Conservation (phyloP, 2,113 vertebrate genomes). For the Cyanocitta stelleri region DNA sequence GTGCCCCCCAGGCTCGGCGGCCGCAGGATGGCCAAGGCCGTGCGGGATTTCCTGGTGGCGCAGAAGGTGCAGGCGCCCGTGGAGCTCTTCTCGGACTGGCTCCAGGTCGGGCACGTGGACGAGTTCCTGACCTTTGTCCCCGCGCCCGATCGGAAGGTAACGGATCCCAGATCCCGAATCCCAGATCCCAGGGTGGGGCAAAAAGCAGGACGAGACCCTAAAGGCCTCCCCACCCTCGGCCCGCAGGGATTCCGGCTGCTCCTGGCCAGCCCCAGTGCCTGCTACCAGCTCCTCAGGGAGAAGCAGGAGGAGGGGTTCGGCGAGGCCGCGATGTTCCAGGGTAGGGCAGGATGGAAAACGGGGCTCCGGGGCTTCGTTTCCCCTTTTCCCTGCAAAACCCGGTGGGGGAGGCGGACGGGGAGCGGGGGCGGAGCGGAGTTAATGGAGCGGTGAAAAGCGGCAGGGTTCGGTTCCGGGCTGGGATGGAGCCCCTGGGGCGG, state of each 20-base stretch:
- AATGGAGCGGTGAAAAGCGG: background rate
- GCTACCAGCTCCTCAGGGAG: conserved; percentile 77
- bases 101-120: conserved; percentile 83
- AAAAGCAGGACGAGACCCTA: background rate
- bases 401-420: accelerated
- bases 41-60: conserved; percentile 83
- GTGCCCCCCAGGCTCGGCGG: conserved; percentile 39
- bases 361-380: accelerated
- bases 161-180: accelerated
- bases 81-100: conserved; percentile 88
- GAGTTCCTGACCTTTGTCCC: conserved; percentile 93
- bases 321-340: conserved; percentile 74
- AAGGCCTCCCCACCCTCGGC: accelerated
- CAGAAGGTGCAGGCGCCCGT: conserved; percentile 85
- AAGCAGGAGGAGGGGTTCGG: conserved; percentile 76
- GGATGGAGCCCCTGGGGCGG: background rate
- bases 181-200: no score
- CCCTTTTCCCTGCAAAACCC: background rate
- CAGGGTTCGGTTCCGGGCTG: accelerated
- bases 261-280: conserved; percentile 84
- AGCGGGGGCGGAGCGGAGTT: no score
- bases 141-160: conserved; percentile 80
- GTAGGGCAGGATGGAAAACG: background rate
- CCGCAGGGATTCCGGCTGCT: conserved; percentile 86
- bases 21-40: conserved; percentile 83